These are phyloP conservation scores for Euplexia lucipara DNA, from an alignment of 2,888 invertebrate species.

Conservation along the genomic window DNA sequence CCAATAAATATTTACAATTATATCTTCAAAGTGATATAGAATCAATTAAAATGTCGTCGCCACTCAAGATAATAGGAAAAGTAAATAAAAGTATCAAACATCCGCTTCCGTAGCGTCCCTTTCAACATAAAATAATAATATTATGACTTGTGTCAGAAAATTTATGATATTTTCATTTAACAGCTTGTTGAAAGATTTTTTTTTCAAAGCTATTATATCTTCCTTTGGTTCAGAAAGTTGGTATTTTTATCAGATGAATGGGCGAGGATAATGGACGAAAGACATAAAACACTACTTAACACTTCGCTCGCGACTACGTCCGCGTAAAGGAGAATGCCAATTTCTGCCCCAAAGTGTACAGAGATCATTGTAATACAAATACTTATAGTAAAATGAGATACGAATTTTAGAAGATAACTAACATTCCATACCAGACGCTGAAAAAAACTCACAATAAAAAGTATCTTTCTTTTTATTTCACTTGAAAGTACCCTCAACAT, in stretches of 20 bases:
- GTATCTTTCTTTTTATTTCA: no score
- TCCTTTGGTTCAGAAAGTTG: constrained; percentile 37
- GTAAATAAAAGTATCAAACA: constrained; percentile 73
- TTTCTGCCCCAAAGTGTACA: no score
- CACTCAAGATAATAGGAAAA: constrained; percentile 66
- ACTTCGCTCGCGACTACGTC: no score
- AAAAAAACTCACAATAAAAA: no score
- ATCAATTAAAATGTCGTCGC: constrained; percentile 59
- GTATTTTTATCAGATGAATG: constrained; percentile 28
- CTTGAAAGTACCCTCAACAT: no score
- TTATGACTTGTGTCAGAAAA: constrained; percentile 53
- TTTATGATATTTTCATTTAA: constrained; percentile 34
- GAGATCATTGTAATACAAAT: no score
- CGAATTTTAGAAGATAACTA: no score
- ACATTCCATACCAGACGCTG: no score
- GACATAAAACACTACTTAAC: constrained; percentile 22
- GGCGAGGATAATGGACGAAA: constrained; percentile 17
- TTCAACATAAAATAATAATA: constrained; percentile 47
- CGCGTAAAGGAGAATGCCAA: no score
- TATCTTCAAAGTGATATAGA: constrained; percentile 21
- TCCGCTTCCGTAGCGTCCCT: constrained; percentile 69
- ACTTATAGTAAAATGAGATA: no score
- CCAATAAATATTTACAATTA: constrained; percentile 9
- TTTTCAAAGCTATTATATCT: constrained; percentile 18
- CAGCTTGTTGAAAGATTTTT: constrained; percentile 37